These are phyloP conservation scores for Parazoanthus swiftii DNA, from an alignment of 92 coral and sea anemone species.

Conservation along the genomic window DNA sequence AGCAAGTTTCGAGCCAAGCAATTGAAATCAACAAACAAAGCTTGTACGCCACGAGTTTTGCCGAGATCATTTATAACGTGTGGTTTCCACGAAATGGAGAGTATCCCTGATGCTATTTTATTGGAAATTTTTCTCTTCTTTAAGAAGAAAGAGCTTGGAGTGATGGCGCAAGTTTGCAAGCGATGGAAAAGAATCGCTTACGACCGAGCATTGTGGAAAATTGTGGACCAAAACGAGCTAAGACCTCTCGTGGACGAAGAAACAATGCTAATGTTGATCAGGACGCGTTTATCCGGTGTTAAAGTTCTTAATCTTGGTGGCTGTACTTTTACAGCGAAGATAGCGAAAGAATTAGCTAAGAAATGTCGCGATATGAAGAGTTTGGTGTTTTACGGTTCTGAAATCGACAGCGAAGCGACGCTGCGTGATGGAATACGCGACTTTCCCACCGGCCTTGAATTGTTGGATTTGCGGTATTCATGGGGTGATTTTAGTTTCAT, in stretches of 20 bases:
- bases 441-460: slow-evolving; percentile 91
- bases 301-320: slow-evolving; percentile 90
- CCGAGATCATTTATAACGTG: slow-evolving; percentile 26
- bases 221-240: slow-evolving; percentile 84
- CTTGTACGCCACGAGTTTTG: slow-evolving; percentile 46
- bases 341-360: slow-evolving; percentile 92
- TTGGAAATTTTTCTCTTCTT: slow-evolving; percentile 84
- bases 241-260: slow-evolving; percentile 79
- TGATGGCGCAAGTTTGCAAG: slow-evolving; percentile 78
- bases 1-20: slow-evolving; percentile 34
- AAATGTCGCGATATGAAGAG: slow-evolving; percentile 80
- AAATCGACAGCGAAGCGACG: slow-evolving; percentile 71
- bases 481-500: slow-evolving; percentile 97
- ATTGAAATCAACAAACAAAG: slow-evolving; percentile 47
- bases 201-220: slow-evolving; percentile 95
- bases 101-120: slow-evolving; percentile 89
- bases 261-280: slow-evolving; percentile 90
- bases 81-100: slow-evolving; percentile 65
- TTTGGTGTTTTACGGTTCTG: slow-evolving; percentile 83
- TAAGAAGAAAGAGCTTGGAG: slow-evolving; percentile 76
- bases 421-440: slow-evolving; percentile 86
- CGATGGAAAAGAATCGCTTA: slow-evolving; percentile 97
- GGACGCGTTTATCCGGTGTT: slow-evolving; percentile 92
- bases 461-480: slow-evolving; percentile 94
- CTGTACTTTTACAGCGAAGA: slow-evolving; percentile 85